Base-by-base conservation (phyloP, 2,888 invertebrate genomes). In the Leptopilina drosophilae region DNA sequence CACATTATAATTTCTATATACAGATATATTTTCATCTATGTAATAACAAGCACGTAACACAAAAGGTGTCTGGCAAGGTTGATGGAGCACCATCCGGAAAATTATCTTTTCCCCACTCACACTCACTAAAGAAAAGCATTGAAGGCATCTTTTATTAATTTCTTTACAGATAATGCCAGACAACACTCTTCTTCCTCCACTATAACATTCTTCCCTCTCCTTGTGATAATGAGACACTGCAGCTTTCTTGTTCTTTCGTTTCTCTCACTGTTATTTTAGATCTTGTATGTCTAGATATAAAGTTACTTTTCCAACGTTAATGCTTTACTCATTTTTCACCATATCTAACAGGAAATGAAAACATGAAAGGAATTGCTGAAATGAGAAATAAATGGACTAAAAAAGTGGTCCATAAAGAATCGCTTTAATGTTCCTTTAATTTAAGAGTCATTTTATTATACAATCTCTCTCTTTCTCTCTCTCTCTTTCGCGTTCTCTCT, bases 121-220 rank as follows among this genome's bases (percentile, higher is more conserved):
- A 49, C 20, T 20, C 33, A 33, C 46, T 53, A 9, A 33, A 56
- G 33, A 11, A 9, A 73, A 73, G 26, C 56, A 56, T 73, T 33
- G 56, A 56, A 73, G 56, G n/a, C 73, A 73, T 56, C 53, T 73
- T 73, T 73, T 33, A 73, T 73, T 73, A 73, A 73, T 73, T 73
- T 26, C 73, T 73, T 56, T 33, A 26, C 33, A 53, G 73, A 73
- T 73, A 73, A 56, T 73, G 73, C 11, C 73, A 73, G 56, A 73
- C 56, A 26, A n/a, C 9, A n/a, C 49, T 49, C 49, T 49, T 12
- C 12, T 49, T 46, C 9, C 46, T 46, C 46, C 2, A 7, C 46
- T 46, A 7, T 20, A 20, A 20, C 20, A 20, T 20, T 20, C 46
- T 9, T 9, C 49, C 49, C 8, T 9, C 49, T 49, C 49, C 49